Percentiles rank a stretch among this genome's conserved stretches.
phyloP scores from a whole-genome alignment of 1,140 invertebrate genomes.

The Frieseomelitta varia region DNA sequence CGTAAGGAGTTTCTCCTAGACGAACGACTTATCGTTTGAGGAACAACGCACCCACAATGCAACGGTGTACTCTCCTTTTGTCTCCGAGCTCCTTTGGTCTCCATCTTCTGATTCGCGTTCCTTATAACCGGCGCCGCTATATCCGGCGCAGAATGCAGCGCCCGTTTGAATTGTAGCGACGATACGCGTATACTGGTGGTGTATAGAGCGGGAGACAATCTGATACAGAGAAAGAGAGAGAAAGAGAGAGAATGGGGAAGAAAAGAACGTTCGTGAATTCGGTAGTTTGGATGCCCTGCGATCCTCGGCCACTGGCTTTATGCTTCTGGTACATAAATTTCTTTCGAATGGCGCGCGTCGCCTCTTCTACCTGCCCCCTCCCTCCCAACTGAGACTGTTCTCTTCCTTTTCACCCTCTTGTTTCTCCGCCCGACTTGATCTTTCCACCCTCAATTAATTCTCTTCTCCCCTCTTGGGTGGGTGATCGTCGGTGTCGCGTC shows the following conservation, averaged over 20 bases:
- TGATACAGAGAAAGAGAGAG: too few relatives aligned
- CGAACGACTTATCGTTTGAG: constrained; percentile 48
- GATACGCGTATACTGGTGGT: background rate
- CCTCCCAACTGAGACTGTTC: background rate
- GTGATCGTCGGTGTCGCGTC: too few relatives aligned
- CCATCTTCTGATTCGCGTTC: constrained; percentile 37
- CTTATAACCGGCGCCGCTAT: constrained; percentile 40
- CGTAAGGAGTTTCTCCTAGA: constrained; percentile 31
- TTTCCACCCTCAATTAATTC: too few relatives aligned
- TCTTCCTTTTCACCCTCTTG: too few relatives aligned
- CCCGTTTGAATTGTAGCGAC: constrained; percentile 51
- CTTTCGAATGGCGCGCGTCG: constrained; percentile 69
- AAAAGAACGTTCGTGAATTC: constrained; percentile 66
- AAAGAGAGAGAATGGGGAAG: constrained; percentile 38
- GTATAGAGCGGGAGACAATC: too few relatives aligned
- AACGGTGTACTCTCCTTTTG: constrained; percentile 62
- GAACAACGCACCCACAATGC: background rate
- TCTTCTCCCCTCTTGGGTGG: too few relatives aligned
- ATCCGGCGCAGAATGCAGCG: constrained; percentile 34
- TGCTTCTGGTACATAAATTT: constrained; percentile 76
- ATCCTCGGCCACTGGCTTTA: constrained; percentile 65
- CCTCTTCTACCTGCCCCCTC: constrained; percentile 61
- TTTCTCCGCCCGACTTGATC: background rate
- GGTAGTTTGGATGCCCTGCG: constrained; percentile 63
- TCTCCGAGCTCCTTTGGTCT: constrained; percentile 36